These are phyloP conservation scores for Helleia helle DNA, from an alignment of 2,888 invertebrate genomes.

Conservation along the genomic window DNA sequence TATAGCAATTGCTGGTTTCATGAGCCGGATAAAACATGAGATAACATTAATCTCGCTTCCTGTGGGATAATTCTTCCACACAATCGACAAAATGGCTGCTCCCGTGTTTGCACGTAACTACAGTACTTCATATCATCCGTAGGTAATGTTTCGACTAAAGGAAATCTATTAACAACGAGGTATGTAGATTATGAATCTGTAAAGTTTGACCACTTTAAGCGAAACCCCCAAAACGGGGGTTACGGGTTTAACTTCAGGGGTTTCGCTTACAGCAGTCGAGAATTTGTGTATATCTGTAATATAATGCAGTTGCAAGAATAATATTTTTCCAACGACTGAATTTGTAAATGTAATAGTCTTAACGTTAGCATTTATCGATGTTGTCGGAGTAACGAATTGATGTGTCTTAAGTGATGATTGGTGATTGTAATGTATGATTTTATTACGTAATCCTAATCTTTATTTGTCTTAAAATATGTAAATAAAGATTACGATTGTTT, in stretches of 20 bases:
- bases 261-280: not conserved
- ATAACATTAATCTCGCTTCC: too few species aligned
- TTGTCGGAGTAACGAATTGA: conserved; percentile 25
- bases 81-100: too few species aligned
- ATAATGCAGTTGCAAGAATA: conserved; percentile 25
- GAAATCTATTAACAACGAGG: not conserved
- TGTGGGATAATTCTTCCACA: too few species aligned
- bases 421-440: not conserved
- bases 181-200: not conserved
- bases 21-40: too few species aligned
- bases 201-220: too few species aligned
- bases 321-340: conserved; percentile 54
- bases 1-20: too few species aligned
- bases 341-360: conserved; percentile 50
- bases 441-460: too few species aligned
- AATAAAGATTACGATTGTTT: too few species aligned
- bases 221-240: too few species aligned
- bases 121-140: too few species aligned
- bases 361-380: conserved; percentile 43
- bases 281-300: conserved; percentile 1
- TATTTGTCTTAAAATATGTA: not conserved
- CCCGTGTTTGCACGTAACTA: too few species aligned
- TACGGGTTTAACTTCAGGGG: not conserved
- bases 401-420: not conserved
- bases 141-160: not conserved